Evolutionary conservation across 2,797 vertebrate species (phyloP), one percentile per base, ranked within the genome.

Genomic region (Eptatretus atami): DNA sequence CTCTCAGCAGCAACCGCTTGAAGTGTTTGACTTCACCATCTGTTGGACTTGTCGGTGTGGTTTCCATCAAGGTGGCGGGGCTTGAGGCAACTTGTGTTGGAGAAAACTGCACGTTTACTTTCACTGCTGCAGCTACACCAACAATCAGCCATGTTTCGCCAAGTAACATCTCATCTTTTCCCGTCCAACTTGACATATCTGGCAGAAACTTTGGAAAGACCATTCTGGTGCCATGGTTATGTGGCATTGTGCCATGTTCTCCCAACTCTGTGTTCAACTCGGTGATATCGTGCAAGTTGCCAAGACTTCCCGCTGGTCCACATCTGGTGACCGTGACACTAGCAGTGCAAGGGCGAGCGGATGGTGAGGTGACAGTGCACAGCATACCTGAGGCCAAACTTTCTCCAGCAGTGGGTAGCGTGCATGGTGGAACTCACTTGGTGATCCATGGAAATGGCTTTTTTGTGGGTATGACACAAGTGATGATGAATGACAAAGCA

Each of bases 371-470:
- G 14, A 71, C 64, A 1, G 65, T 85, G 52, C 75, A 3, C 66
- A 83, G 81, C 65, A 66, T 52, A 0, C 68, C 80, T 0, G 52
- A 66, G 1, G 81, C 81, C 2, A 53, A 19, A 53, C 66, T 81
- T 63, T 65, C 60, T 55, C 79, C 80, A 0, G 11, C 3, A 2
- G 72, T 64, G 1, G 83, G 83, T 66, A 84, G 83, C 68, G 54
- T 75, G 44, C 73, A 68, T 1, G 82, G 83, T 14, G 79, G 79
- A 6, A 84, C 81, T 1, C 55, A 64, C 0, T 70, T 84, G 1
- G 52, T 69, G 57, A 69, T 84, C 66, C 71, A 67, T 6, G 83
- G 82, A 52, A 86, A 82, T 15, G 82, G 82, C 24, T 85, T 86
- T 63, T 70, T 70, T 54, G 71, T 68, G 0, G 75, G 73, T 6